Base-by-base conservation (phyloP, 2,888 invertebrate species). In the Augochlorella aurata region DNA sequence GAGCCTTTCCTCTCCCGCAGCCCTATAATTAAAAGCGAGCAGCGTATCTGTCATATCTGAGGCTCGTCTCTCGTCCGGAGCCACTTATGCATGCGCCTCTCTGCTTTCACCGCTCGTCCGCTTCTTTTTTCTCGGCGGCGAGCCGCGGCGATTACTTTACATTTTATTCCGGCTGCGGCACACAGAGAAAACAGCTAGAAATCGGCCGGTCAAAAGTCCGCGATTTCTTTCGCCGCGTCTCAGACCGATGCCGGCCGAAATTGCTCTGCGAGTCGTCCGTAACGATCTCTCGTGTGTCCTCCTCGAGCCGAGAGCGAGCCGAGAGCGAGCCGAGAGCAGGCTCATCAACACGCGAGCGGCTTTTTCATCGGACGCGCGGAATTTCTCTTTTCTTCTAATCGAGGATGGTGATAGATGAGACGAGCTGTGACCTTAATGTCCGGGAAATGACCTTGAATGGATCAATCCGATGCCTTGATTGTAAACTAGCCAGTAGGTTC, bases 21-120 rank as follows among this genome's bases (percentile, higher is more conserved):
- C 83, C 85, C 82, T 83, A 87, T 88, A 88, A 88, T 88, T 88
- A 88, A 88, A 88, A 81, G 72, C 84, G 87, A 84, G 80, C 85
- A 84, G 83, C 85, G 78, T 88, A 86, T 88, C 87, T 87, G 88
- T 88, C 88, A 84, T 88, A 87, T 87, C 84, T 82, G 78, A 58
- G 83, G 16, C 84, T 85, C 87, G 80, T 85, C 66, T 77, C 38
- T 38, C 38, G 38, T 38, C 38, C 38, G 38, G 38, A 38, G 38
- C 38, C 38, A 38, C 38, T 38, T 38, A 38, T 38, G 38, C 38
- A 38, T 74, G 71, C 76, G 81, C 77, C 73, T 81, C 80, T 77
- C 77, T 81, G 79, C 85, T 88, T 85, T 86, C 87, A 82, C 81
- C 77, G 77, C 81, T 38, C 38, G 77, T 75, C 79, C 73, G 79